Conservation (phyloP, 2,113 vertebrate species). For the Oenanthe oenanthe region DNA sequence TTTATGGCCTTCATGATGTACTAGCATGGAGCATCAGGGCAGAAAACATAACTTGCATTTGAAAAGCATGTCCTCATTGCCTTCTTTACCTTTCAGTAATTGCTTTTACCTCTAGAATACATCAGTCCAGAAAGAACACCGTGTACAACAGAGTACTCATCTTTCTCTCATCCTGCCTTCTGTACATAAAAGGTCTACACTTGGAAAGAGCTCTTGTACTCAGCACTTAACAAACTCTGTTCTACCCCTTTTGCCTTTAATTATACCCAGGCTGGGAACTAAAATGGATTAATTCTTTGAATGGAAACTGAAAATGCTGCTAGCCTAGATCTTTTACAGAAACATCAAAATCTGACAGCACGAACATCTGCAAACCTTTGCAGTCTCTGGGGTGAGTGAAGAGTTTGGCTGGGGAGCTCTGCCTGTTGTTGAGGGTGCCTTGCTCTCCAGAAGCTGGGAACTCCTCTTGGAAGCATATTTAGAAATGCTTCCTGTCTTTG, state of each 20-base stretch:
- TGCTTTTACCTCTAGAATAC: neutral
- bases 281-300: neutral
- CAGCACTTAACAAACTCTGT: neutral
- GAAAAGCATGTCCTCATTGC: neutral
- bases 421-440: neutral
- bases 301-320: neutral
- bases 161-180: neutral
- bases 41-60: neutral
- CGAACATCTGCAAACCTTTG: neutral
- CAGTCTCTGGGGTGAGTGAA: neutral
- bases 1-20: neutral
- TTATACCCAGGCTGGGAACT: neutral
- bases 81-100: neutral
- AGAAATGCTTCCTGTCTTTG: neutral
- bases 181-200: neutral
- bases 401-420: neutral
- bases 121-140: neutral
- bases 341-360: fast-evolving
- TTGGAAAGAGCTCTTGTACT: neutral
- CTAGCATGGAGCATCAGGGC: neutral
- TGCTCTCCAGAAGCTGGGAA: neutral
- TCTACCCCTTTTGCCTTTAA: neutral
- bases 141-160: neutral
- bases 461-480: neutral
- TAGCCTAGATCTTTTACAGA: neutral